A percentile compares a stretch with the other conserved stretches of the same genome.
Evolutionary conservation across 2,113 vertebrate genomes (phyloP).

Genomic region (Lepisosteus osseus): DNA sequence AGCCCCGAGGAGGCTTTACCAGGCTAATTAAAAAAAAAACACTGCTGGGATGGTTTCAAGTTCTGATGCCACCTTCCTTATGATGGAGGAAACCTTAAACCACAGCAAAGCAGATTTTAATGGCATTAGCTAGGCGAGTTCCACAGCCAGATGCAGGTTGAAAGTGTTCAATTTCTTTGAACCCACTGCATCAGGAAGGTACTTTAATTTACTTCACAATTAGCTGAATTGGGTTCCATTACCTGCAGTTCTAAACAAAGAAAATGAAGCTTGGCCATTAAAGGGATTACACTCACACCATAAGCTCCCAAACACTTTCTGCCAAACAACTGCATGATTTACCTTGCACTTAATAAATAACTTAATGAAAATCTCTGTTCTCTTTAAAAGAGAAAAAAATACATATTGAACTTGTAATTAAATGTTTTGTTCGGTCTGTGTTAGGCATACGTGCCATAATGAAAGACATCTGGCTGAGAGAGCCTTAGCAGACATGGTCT

Average conservation of each 20-base stretch:
- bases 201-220: slow-evolving; percentile 70
- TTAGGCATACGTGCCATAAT: not conserved
- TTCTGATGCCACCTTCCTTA: slow-evolving; percentile 30
- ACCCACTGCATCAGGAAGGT: slow-evolving; percentile 53
- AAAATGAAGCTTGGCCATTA: slow-evolving; percentile 50
- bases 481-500: slow-evolving; percentile 5
- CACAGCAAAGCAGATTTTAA: slow-evolving; percentile 51
- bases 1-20: slow-evolving; percentile 28
- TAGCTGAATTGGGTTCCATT: slow-evolving; percentile 62
- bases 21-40: slow-evolving; percentile 54
- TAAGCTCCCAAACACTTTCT: not conserved
- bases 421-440: slow-evolving; percentile 6
- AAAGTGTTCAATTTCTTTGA: slow-evolving; percentile 59
- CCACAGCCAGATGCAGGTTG: slow-evolving; percentile 43
- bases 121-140: slow-evolving; percentile 51
- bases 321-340: not conserved
- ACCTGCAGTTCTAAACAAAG: slow-evolving; percentile 47
- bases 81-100: slow-evolving; percentile 30
- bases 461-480: not conserved
- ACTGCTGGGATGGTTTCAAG: slow-evolving; percentile 41
- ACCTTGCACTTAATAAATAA: slow-evolving; percentile 10
- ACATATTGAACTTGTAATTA: not conserved
- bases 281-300: slow-evolving; percentile 46
- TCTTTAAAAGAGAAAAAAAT: slow-evolving; percentile 6
- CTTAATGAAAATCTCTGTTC: slow-evolving; percentile 6